Base-by-base conservation (phyloP, 2,888 invertebrate genomes). In the Hetaerina titia region DNA sequence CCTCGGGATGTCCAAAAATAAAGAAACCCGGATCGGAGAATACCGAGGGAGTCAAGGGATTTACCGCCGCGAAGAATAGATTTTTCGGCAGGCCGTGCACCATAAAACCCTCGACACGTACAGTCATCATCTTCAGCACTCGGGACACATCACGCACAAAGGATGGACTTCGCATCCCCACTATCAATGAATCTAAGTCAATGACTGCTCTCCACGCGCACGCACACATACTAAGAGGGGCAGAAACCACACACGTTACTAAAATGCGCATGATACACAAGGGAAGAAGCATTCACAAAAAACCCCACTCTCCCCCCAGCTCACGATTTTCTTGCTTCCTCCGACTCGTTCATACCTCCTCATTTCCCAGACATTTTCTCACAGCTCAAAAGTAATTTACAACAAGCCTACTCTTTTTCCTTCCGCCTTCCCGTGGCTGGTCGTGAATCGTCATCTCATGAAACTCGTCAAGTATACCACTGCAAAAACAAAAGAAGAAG, bases 81-180 rank as follows among this genome's bases (percentile, higher is more conserved):
- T 89, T 89, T 88, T 89, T 89, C 89, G 89, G 89, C 56, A 45
- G 89, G 56, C 58, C 89, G 89, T 89, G 89, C 57, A 89, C 89
- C 57, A 89, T 58, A 89, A 89, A 89, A 89, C 4, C 58, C 89
- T n/a, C 89, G 15, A 56, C 89, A 89, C 89, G 89, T 89, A 19
- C 89, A 15, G 25, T 81, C 81, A 31, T 81, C 89, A 89, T 22
- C 89, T 89, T 57, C 89, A 58, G n/a, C n/a, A 58, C 89, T n/a
- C 57, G 89, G 58, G 58, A 58, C 57, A 89, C 57, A 89, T 89
- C 89, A 89, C 89, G 89, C 89, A 89, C 89, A 22, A 89, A 89
- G 31, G 45, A 25, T n/a, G 45, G 64, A 64, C 63, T 90, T 58
- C 89, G 45, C 63, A 45, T 90, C 90, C 63, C 63, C 90, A 90